These are phyloP conservation scores for Drosophila insularis DNA, from an alignment of 1,140 invertebrate species.

Conservation along the genomic window DNA sequence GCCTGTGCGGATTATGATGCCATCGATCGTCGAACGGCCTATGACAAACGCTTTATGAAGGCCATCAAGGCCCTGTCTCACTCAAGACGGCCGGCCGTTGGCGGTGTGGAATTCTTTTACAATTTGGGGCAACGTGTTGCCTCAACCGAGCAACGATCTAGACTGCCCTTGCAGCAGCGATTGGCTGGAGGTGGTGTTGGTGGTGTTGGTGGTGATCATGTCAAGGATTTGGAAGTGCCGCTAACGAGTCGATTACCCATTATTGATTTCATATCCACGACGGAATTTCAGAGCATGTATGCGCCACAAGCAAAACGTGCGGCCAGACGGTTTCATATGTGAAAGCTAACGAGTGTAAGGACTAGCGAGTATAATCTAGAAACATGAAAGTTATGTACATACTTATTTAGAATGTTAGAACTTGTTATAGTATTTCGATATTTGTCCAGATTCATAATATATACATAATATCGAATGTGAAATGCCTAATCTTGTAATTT, in stretches of 20 bases:
- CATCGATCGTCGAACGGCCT: neutral
- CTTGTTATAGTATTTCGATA: neutral
- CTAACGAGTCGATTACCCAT: slow-evolving; percentile 55
- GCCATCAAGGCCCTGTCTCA: neutral
- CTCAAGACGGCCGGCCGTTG: neutral
- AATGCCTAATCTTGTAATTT: too few relatives aligned
- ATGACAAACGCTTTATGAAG: neutral
- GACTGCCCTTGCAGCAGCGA: neutral
- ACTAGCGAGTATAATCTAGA: neutral
- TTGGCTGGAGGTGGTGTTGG: neutral
- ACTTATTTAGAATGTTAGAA: neutral
- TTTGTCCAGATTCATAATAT: neutral
- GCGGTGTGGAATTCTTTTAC: slow-evolving; percentile 39
- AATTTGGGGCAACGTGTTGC: slow-evolving; percentile 24
- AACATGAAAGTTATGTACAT: neutral
- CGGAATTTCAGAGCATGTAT: slow-evolving; percentile 53
- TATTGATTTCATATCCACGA: slow-evolving; percentile 65
- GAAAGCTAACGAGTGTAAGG: neutral
- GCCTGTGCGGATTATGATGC: neutral
- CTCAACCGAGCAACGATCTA: too few relatives aligned
- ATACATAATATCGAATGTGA: neutral
- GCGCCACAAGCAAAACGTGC: neutral
- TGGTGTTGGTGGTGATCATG: neutral
- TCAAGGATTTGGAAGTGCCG: slow-evolving; percentile 38
- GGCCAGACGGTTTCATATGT: neutral